These are phyloP conservation scores for Herpailurus yagouaroundi DNA, from an alignment of 2,113 vertebrate genomes.

Conservation along the genomic window DNA sequence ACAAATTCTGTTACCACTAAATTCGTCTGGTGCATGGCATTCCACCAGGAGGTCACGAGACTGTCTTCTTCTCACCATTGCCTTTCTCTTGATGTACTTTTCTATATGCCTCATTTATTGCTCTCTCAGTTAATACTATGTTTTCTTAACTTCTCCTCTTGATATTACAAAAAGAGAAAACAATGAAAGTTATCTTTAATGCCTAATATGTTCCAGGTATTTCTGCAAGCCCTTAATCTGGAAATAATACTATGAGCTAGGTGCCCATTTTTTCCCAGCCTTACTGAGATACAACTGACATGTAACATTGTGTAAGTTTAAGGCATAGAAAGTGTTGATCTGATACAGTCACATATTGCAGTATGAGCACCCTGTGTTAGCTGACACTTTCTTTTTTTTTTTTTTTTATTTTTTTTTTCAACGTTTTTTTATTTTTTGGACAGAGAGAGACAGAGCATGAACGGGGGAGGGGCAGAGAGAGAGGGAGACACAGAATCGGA, in stretches of 20 bases:
- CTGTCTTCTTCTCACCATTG: not conserved
- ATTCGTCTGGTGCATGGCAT: not conserved
- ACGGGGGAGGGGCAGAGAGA: too few relatives aligned
- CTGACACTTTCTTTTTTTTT: not conserved
- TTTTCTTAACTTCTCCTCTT: not conserved
- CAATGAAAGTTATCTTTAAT: not conserved
- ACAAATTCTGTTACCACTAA: not conserved
- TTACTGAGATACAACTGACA: not conserved
- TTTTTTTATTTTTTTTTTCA: too few relatives aligned
- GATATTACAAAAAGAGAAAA: not conserved
- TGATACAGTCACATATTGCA: not conserved
- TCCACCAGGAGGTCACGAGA: accelerated
- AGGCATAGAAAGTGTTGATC: not conserved
- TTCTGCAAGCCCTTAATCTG: not conserved
- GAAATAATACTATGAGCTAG: not conserved
- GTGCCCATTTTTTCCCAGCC: not conserved
- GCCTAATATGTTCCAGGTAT: not conserved
- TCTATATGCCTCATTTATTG: not conserved
- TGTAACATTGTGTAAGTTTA: not conserved
- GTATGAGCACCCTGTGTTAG: not conserved
- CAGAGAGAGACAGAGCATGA: too few relatives aligned
- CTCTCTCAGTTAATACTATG: not conserved
- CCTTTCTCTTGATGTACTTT: not conserved
- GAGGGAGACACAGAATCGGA: too few relatives aligned
- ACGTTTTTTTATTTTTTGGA: too few relatives aligned